Evolutionary conservation across 2,113 vertebrate species (phyloP).

Genomic region (Willisornis vidua): DNA sequence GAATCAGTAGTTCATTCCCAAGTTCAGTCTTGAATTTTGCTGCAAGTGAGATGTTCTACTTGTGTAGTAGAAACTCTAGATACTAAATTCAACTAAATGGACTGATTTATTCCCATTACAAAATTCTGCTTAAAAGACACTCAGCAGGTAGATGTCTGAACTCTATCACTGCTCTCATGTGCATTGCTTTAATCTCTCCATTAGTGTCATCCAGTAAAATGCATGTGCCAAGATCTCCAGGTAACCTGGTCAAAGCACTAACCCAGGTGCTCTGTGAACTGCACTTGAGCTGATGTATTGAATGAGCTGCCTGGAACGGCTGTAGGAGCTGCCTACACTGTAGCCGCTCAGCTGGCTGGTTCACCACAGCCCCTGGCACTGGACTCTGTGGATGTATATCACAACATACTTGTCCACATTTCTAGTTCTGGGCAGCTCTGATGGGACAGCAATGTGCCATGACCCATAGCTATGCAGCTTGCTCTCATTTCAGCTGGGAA

Average conservation of each 20-base stretch:
- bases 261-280: not conserved
- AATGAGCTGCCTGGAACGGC: not conserved
- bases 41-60: not conserved
- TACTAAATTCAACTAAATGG: not conserved
- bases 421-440: not conserved
- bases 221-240: not conserved
- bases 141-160: not conserved
- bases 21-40: not conserved
- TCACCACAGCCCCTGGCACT: not conserved
- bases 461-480: rapidly evolving
- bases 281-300: not conserved
- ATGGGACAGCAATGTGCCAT: rapidly evolving
- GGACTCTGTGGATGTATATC: not conserved
- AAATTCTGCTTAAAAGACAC: not conserved
- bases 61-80: not conserved
- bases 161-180: not conserved
- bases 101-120: not conserved
- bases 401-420: not conserved
- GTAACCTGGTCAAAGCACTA: not conserved
- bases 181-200: not conserved
- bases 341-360: not conserved
- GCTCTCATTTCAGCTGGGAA: not conserved
- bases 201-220: not conserved
- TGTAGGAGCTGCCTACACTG: not conserved
- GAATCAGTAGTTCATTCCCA: not conserved